These are phyloP conservation scores for Coracias cyanogaster DNA, from an alignment of 2,797 vertebrate species.

Conservation along the genomic window DNA sequence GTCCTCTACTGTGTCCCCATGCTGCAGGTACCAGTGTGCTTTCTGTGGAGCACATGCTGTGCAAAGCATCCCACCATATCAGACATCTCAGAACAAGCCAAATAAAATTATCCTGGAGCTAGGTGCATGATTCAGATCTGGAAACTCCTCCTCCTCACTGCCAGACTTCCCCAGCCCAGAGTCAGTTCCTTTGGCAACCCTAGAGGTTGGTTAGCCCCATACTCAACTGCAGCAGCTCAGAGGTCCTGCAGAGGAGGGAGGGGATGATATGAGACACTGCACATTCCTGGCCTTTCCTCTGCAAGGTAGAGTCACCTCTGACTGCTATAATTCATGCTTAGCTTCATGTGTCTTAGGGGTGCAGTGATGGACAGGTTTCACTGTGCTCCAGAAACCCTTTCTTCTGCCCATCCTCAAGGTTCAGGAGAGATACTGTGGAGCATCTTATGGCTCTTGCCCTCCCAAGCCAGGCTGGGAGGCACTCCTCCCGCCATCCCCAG, in stretches of 20 bases:
- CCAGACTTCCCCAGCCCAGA: background rate
- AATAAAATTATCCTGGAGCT: background rate
- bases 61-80: background rate
- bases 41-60: background rate
- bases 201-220: background rate
- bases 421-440: background rate
- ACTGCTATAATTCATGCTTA: background rate
- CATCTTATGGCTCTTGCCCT: background rate
- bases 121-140: background rate
- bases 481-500: background rate
- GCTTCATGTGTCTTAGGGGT: background rate
- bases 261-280: rapidly evolving
- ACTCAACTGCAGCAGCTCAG: rapidly evolving
- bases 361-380: background rate
- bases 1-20: background rate
- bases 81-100: background rate
- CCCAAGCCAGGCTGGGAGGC: background rate
- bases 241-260: background rate
- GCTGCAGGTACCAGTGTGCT: background rate
- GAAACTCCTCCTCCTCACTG: background rate
- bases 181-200: background rate
- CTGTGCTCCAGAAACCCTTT: background rate
- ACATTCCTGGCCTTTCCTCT: background rate
- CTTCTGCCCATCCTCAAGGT: background rate
- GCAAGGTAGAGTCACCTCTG: background rate